Conservation (phyloP, 1,140 invertebrate species). For the Philotrypesis tridentata region DNA sequence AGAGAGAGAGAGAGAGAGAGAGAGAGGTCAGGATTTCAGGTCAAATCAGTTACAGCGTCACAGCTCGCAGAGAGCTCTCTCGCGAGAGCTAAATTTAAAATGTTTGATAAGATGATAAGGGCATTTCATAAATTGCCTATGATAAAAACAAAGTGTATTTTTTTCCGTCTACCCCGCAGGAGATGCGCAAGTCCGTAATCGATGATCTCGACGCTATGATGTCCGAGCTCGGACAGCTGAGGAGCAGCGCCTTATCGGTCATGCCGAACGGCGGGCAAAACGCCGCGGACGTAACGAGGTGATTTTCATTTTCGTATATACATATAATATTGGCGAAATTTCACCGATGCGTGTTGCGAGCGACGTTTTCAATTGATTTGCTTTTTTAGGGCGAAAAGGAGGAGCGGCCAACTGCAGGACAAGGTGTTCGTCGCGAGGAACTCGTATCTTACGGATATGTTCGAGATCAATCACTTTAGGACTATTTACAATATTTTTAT, state of each 20-base stretch:
- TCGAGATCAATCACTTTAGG: conserved; percentile 85
- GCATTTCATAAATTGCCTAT: not conserved
- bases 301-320: too few species aligned
- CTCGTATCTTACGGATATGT: conserved; percentile 85
- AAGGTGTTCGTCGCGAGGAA: conserved; percentile 82
- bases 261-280: conserved; percentile 22
- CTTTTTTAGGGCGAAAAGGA: not conserved
- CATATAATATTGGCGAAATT: not conserved
- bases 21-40: not conserved
- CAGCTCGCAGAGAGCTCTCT: not conserved
- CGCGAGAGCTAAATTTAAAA: not conserved
- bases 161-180: conserved; percentile 49
- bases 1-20: not conserved
- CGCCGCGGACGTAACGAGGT: not conserved
- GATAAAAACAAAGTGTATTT: not conserved
- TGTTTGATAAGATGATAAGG: not conserved
- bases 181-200: conserved; percentile 54
- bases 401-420: conserved; percentile 67
- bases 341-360: too few species aligned
- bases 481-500: conserved; percentile 90
- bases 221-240: conserved; percentile 48
- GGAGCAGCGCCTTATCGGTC: too few species aligned
- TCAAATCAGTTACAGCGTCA: not conserved
- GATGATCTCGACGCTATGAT: conserved; percentile 55
- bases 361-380: too few species aligned